Conservation (phyloP, 2,888 invertebrate species). For the Drosophila hamatofila region DNA sequence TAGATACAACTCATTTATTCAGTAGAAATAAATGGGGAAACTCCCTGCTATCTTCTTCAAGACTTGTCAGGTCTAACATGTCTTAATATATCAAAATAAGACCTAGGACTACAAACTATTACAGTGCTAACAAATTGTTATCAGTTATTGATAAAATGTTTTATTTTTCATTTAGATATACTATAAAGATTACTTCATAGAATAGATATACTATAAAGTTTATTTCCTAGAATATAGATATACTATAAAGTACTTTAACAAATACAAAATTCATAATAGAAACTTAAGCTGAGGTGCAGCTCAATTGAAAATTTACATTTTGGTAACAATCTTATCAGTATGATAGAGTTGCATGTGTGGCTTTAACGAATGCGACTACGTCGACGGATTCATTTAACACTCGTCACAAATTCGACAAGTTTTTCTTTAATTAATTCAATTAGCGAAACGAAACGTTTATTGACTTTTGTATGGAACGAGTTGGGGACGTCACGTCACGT, state of each 20-base stretch:
- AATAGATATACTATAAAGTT: not conserved
- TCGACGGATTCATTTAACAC: conserved; percentile 5
- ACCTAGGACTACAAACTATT: not conserved
- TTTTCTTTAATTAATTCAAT: conserved; percentile 59
- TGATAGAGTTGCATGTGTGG: conserved; percentile 8
- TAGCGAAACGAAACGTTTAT: conserved; percentile 58
- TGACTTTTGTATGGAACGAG: conserved; percentile 45
- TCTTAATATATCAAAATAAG: not conserved
- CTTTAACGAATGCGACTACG: not conserved
- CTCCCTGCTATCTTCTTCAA: not conserved
- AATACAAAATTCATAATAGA: not conserved
- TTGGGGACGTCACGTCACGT: conserved; percentile 15
- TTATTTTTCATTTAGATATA: not conserved
- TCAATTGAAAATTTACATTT: not conserved
- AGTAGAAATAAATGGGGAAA: not conserved
- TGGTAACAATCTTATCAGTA: conserved; percentile 31
- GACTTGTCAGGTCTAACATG: not conserved
- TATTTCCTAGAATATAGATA: not conserved
- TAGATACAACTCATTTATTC: no score
- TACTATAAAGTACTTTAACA: not conserved
- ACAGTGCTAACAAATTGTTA: conserved; percentile 2
- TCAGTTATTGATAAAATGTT: conserved; percentile 8
- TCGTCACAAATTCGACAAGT: conserved; percentile 2
- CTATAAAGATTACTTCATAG: not conserved
- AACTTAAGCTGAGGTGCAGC: not conserved